Conservation (phyloP, 1,140 invertebrate genomes). For the Sycophila sp. region DNA sequence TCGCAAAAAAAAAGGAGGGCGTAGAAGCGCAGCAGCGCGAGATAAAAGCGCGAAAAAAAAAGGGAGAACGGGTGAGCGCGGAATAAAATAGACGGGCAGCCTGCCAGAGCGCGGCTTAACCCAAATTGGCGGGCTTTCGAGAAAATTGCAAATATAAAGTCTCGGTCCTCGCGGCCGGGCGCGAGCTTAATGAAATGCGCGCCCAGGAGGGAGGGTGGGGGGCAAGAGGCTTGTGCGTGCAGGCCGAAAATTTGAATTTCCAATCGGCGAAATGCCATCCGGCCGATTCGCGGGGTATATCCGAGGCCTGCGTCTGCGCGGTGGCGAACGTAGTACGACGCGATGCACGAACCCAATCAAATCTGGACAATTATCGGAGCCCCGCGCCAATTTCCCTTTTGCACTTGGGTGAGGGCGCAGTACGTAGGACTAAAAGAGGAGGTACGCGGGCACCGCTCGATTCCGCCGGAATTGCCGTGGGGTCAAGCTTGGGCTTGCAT, state of each 20-base stretch:
- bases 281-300: slow-evolving; percentile 12
- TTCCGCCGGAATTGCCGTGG: slow-evolving; percentile 42
- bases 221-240: too few species aligned
- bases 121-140: slow-evolving; percentile 28
- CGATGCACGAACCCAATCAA: slow-evolving; percentile 49
- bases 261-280: slow-evolving; percentile 33
- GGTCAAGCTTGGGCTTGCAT: slow-evolving; percentile 59
- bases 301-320: too few species aligned
- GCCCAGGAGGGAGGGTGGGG: neutral
- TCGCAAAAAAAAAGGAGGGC: neutral
- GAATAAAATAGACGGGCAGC: slow-evolving; percentile 14
- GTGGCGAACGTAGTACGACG: neutral
- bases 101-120: slow-evolving; percentile 30
- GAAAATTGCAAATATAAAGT: slow-evolving; percentile 28
- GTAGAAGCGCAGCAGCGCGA: too few species aligned
- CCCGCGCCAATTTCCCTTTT: slow-evolving; percentile 50
- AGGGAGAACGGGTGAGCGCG: neutral
- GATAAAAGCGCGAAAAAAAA: neutral
- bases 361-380: slow-evolving; percentile 58
- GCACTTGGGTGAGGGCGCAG: slow-evolving; percentile 36
- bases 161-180: too few species aligned
- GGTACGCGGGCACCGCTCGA: slow-evolving; percentile 21
- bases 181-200: slow-evolving; percentile 12
- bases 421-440: neutral
- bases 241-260: slow-evolving; percentile 3